Conservation (phyloP, 2,113 vertebrate species). For the Maccullochella peelii region DNA sequence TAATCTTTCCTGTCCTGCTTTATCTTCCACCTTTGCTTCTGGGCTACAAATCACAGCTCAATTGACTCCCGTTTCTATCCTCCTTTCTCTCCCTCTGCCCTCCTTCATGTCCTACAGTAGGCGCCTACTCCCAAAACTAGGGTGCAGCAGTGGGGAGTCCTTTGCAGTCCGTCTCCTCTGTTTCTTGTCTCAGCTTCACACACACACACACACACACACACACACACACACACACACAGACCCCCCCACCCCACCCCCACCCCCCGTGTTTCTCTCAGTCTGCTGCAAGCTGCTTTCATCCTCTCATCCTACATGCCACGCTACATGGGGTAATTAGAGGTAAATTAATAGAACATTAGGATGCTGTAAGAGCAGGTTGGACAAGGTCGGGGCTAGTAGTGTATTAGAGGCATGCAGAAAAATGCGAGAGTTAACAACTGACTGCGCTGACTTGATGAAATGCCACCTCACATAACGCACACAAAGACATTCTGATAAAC, state of each 20-base stretch:
- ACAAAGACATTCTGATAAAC: neutral
- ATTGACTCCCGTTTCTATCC: slow-evolving; percentile 52
- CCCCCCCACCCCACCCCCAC: neutral
- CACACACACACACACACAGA: neutral
- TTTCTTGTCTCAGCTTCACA: slow-evolving; percentile 6
- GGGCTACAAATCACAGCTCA: slow-evolving; percentile 67
- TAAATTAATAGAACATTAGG: slow-evolving; percentile 55
- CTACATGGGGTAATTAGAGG: slow-evolving; percentile 54
- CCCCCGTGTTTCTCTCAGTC: slow-evolving; percentile 23
- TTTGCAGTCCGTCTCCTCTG: slow-evolving; percentile 39
- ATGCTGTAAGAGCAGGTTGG: slow-evolving; percentile 38
- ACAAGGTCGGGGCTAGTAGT: slow-evolving; percentile 47
- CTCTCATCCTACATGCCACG: neutral
- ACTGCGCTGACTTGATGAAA: slow-evolving; percentile 9
- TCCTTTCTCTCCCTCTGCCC: slow-evolving; percentile 27
- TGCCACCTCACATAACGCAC: neutral
- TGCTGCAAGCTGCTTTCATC: slow-evolving; percentile 47
- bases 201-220: neutral
- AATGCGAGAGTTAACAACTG: slow-evolving; percentile 13
- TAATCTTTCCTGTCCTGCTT: slow-evolving; percentile 61
- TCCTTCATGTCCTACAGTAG: slow-evolving; percentile 35
- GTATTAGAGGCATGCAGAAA: slow-evolving; percentile 15
- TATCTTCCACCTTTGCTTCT: slow-evolving; percentile 67
- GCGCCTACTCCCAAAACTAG: slow-evolving; percentile 42
- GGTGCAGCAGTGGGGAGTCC: slow-evolving; percentile 47